Conservation (phyloP, 2,113 vertebrate species). For the Platichthys flesus region DNA sequence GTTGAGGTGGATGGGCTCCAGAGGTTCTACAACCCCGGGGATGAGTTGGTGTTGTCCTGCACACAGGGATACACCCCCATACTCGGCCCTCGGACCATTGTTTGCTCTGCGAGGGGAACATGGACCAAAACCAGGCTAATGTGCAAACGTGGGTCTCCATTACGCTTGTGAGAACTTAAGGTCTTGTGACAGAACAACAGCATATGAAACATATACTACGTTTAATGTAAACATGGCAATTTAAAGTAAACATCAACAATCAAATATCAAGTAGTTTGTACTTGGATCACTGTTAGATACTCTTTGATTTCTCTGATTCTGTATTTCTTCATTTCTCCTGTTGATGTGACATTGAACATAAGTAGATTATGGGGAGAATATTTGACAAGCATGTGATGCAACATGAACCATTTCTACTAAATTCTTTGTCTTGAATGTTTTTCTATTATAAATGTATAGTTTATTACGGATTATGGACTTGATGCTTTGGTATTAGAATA, state of each 20-base stretch:
- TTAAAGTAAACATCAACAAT: too few species aligned
- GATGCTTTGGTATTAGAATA: too few species aligned
- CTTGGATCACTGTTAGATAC: background rate
- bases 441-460: too few species aligned
- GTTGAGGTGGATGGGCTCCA: constrained; percentile 71
- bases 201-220: background rate
- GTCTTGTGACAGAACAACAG: background rate
- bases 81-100: constrained; percentile 75
- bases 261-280: background rate
- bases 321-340: background rate
- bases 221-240: background rate
- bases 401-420: too few species aligned
- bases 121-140: constrained; percentile 83
- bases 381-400: too few species aligned
- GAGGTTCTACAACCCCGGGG: constrained; percentile 79
- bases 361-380: too few species aligned
- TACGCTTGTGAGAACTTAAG: constrained; percentile 12
- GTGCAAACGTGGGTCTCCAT: constrained; percentile 84
- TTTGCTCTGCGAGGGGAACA: constrained; percentile 75
- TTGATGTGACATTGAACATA: too few species aligned
- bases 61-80: constrained; percentile 76
- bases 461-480: too few species aligned
- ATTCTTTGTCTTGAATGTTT: too few species aligned
- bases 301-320: too few species aligned
- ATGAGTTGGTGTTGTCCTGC: constrained; percentile 79